A percentile compares a stretch with the other conserved stretches of the same genome.
phyloP scores from a whole-genome alignment of 1,140 invertebrate genomes.

The Coptotermes formosanus region DNA sequence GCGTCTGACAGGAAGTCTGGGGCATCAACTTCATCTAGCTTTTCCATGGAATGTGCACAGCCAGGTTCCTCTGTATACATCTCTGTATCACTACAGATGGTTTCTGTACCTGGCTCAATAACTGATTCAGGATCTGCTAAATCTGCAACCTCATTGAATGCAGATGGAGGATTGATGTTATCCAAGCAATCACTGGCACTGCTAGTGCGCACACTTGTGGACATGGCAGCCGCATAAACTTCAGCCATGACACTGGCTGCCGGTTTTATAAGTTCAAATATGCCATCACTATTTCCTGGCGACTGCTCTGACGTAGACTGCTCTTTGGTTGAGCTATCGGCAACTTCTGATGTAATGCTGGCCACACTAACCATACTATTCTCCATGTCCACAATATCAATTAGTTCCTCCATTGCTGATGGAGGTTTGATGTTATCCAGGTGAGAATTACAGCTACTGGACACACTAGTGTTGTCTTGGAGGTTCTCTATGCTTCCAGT shows the following conservation, averaged over 20 bases:
- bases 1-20: slow-evolving; percentile 39
- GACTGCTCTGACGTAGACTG: slow-evolving; percentile 28
- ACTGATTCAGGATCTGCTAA: slow-evolving; percentile 57
- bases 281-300: slow-evolving; percentile 32
- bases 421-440: slow-evolving; percentile 80
- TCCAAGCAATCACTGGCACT: slow-evolving; percentile 61
- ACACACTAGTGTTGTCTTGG: slow-evolving; percentile 52
- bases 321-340: slow-evolving; percentile 49
- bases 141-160: slow-evolving; percentile 61
- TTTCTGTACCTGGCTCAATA: slow-evolving; percentile 57
- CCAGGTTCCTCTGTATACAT: slow-evolving; percentile 43
- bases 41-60: slow-evolving; percentile 9
- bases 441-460: slow-evolving; percentile 58
- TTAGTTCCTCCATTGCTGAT: slow-evolving; percentile 73
- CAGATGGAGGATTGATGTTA: slow-evolving; percentile 61
- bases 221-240: slow-evolving; percentile 39
- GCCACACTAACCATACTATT: slow-evolving; percentile 80
- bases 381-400: slow-evolving; percentile 67
- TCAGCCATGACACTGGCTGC: slow-evolving; percentile 48
- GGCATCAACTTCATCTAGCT: slow-evolving; percentile 40
- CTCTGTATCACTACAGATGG: slow-evolving; percentile 56
- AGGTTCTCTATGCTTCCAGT: slow-evolving; percentile 60
- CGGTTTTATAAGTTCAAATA: slow-evolving; percentile 48
- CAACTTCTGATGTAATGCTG: slow-evolving; percentile 76
- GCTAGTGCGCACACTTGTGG: slow-evolving; percentile 44